phyloP scores from a whole-genome alignment of 2,797 vertebrate species.

The Brotula barbata region DNA sequence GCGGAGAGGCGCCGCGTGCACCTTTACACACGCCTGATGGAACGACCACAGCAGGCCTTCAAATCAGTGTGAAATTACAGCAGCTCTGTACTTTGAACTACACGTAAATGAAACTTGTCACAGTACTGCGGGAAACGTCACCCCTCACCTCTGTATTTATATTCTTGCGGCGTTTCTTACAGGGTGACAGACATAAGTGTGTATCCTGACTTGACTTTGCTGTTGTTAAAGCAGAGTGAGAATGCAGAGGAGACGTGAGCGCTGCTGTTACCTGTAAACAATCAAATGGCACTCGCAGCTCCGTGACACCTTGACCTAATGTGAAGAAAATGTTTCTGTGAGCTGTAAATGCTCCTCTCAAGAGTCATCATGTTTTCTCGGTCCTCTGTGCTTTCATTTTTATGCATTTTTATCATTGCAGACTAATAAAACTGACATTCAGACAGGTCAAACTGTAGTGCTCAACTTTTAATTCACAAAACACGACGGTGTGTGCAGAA shows the following conservation, averaged over 20 bases:
- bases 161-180: conserved; percentile 28
- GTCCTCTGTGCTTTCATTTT: too few species aligned
- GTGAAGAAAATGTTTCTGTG: neutral
- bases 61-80: conserved; percentile 73
- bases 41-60: conserved; percentile 47
- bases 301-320: conserved; percentile 23
- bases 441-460: too few species aligned
- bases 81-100: conserved; percentile 63
- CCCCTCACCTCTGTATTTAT: conserved; percentile 63
- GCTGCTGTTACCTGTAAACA: neutral
- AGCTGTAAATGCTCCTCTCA: too few species aligned
- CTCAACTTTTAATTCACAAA: neutral
- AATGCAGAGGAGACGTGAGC: conserved; percentile 5
- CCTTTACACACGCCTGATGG: conserved; percentile 38
- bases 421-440: too few species aligned
- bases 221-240: conserved; percentile 40
- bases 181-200: conserved; percentile 25
- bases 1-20: conserved; percentile 26
- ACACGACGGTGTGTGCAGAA: conserved; percentile 12
- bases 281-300: conserved; percentile 23
- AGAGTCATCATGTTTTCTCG: too few species aligned
- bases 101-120: conserved; percentile 70
- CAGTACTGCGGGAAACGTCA: conserved; percentile 61
- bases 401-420: too few species aligned
- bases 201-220: conserved; percentile 26